Evolutionary conservation across 2,888 invertebrate species (phyloP).

Genomic region (Sinodicranocentrus sp.): DNA sequence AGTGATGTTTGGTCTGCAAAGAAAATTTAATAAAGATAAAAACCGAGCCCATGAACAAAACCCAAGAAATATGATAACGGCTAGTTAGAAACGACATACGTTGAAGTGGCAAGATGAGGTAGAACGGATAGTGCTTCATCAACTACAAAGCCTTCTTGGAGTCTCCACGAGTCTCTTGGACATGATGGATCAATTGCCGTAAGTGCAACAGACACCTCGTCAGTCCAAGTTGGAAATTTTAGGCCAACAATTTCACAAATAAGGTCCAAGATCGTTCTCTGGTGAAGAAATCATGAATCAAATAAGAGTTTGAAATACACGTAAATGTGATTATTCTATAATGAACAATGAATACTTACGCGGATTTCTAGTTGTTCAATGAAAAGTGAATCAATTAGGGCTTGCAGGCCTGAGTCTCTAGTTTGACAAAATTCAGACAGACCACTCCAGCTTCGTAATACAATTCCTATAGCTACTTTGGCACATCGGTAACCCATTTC

Average conservation of each 20-base stretch:
- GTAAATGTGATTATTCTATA: not conserved
- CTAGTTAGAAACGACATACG: constrained; percentile 64
- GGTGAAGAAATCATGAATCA: constrained; percentile 68
- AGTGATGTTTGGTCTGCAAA: constrained; percentile 89
- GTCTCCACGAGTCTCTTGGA: constrained; percentile 88
- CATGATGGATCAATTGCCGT: constrained; percentile 91
- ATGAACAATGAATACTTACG: constrained; percentile 80
- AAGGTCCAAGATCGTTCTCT: constrained; percentile 95
- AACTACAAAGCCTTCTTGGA: constrained; percentile 96
- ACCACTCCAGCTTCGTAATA: constrained; percentile 87
- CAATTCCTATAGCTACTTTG: constrained; percentile 82
- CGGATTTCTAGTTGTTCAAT: constrained; percentile 93
- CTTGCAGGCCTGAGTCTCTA: constrained; percentile 86
- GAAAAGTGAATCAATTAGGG: constrained; percentile 89
- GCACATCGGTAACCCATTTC: constrained; percentile 92
- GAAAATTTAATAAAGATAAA: not conserved
- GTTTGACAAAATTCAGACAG: constrained; percentile 92
- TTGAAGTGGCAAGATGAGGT: constrained; percentile 85
- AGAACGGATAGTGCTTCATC: constrained; percentile 92
- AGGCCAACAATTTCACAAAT: constrained; percentile 93
- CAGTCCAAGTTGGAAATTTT: constrained; percentile 94
- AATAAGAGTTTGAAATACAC: constrained; percentile 17
- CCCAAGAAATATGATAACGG: not conserved
- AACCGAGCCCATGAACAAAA: not conserved
- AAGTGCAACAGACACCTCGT: constrained; percentile 92